Evolutionary conservation across 1,140 invertebrate species (phyloP).

Genomic region (Pogonomyrmex californicus): DNA sequence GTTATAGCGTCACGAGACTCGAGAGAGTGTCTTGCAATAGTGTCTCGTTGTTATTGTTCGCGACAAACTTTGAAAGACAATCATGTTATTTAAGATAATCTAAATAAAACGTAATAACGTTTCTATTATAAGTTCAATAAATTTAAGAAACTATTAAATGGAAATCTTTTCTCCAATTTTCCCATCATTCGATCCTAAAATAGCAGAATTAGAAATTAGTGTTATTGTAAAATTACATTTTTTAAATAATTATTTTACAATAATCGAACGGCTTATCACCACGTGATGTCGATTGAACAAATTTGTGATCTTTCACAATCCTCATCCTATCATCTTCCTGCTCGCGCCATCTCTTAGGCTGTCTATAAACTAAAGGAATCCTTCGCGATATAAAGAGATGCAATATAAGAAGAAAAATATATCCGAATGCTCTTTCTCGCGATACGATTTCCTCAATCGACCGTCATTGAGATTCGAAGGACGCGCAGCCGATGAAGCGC

Average conservation of each 20-base stretch:
- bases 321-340: conserved; percentile 61
- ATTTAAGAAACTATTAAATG: not conserved
- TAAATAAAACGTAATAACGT: not conserved
- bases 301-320: not conserved
- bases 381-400: conserved; percentile 36
- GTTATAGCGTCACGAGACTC: conserved; percentile 21
- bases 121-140: not conserved
- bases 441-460: conserved; percentile 22
- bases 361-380: conserved; percentile 55
- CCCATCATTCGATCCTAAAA: not conserved
- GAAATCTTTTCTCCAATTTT: not conserved
- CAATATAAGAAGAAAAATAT: conserved; percentile 11
- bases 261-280: not conserved
- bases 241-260: not conserved
- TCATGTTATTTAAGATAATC: not conserved
- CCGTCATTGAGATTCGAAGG: conserved; percentile 41
- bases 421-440: conserved; percentile 16
- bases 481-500: not conserved
- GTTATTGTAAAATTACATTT: not conserved
- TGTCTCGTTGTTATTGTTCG: not conserved
- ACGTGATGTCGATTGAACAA: not conserved
- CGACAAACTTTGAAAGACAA: conserved; percentile 3
- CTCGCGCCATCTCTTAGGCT: conserved; percentile 77
- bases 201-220: not conserved
- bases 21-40: conserved; percentile 8